These are phyloP conservation scores for Nephila pilipes DNA, from an alignment of 1,140 invertebrate species.

Conservation along the genomic window DNA sequence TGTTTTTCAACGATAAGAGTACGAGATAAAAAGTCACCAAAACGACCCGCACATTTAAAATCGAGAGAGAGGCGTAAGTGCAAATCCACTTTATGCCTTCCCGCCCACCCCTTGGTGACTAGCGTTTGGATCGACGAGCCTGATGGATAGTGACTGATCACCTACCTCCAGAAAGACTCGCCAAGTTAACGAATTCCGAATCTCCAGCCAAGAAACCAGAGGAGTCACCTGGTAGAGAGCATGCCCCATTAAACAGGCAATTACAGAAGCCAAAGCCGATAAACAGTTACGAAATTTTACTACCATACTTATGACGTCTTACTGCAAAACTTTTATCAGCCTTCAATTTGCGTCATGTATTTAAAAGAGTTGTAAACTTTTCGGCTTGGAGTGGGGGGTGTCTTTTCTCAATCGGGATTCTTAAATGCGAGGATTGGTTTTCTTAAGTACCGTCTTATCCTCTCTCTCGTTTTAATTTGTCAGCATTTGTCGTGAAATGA, in stretches of 20 bases:
- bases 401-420: conserved; percentile 35
- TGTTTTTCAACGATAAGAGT: conserved; percentile 27
- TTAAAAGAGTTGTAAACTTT: conserved; percentile 23
- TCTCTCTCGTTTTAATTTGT: conserved; percentile 62
- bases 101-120: conserved; percentile 2
- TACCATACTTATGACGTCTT: conserved; percentile 49
- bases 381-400: background rate
- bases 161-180: background rate
- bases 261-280: conserved; percentile 71
- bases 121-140: background rate
- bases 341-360: conserved; percentile 43
- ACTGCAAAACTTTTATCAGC: conserved; percentile 68
- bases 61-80: conserved; percentile 36
- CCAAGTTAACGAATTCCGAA: conserved; percentile 62
- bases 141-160: conserved; percentile 70
- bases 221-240: background rate
- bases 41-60: background rate
- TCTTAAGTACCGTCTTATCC: conserved; percentile 37
- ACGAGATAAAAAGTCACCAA: conserved; percentile 22
- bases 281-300: conserved; percentile 73
- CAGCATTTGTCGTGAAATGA: background rate
- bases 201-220: conserved; percentile 62
- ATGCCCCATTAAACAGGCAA: conserved; percentile 65
- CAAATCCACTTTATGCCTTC: conserved; percentile 56
- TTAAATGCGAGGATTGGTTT: conserved; percentile 46